Evolutionary conservation across 1,140 invertebrate species (phyloP).

Genomic region (Brachionus koreanus): DNA sequence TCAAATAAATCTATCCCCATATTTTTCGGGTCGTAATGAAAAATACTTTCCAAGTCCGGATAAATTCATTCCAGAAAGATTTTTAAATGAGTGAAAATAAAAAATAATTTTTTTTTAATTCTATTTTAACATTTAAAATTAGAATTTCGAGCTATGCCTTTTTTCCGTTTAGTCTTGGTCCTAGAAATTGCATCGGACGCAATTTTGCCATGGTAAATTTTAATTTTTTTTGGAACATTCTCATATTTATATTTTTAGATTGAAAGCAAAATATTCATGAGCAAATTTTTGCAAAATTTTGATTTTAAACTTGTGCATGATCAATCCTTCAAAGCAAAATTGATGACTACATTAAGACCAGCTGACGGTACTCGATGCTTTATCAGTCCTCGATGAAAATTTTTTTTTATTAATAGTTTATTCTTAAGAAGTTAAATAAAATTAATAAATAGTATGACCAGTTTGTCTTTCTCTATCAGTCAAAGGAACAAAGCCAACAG

Average conservation of each 20-base stretch:
- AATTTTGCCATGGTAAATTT: conserved; percentile 36
- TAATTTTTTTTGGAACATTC: neutral
- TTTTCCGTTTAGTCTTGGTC: conserved; percentile 10
- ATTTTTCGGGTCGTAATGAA: conserved; percentile 2
- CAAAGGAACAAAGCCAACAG: conserved; percentile 91
- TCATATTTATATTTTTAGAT: neutral
- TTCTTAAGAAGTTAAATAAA: neutral
- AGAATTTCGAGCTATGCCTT: neutral
- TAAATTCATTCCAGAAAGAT: conserved; percentile 17
- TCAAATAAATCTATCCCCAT: neutral
- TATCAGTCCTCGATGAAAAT: neutral
- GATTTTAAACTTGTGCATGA: neutral
- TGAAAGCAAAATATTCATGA: conserved; percentile 6
- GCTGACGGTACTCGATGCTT: conserved; percentile 8
- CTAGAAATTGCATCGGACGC: conserved; percentile 15
- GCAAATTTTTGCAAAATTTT: conserved; percentile 35
- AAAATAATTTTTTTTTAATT: neutral
- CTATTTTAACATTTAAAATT: neutral
- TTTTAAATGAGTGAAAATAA: neutral
- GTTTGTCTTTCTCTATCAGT: conserved; percentile 75
- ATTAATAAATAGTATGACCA: conserved; percentile 6
- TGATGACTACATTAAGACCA: neutral
- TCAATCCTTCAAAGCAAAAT: neutral
- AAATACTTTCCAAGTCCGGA: conserved; percentile 9
- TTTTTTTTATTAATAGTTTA: neutral